Conservation (phyloP, 2,113 vertebrate species). For the Cebidichthys violaceus region DNA sequence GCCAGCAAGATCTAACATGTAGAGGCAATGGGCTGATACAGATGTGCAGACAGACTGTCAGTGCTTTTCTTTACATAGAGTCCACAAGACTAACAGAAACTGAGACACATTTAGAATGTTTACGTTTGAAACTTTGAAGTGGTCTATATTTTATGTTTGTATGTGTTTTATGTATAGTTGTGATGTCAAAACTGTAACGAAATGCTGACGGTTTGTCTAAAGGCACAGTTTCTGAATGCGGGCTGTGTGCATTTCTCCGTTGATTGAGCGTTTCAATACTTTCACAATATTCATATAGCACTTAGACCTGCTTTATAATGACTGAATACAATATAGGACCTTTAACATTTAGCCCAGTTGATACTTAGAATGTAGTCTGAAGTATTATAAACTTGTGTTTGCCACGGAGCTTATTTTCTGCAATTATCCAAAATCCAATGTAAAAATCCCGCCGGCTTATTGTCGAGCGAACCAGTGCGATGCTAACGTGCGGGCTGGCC, state of each 20-base stretch:
- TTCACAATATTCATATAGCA: no score
- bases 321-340: not conserved
- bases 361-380: not conserved
- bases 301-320: no score
- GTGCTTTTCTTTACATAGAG: not conserved
- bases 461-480: not conserved
- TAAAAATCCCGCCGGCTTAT: not conserved
- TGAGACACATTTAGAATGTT: no score
- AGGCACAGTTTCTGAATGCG: no score
- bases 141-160: no score
- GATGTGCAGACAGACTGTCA: not conserved
- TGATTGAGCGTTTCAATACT: no score
- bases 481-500: not conserved
- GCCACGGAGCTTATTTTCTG: not conserved
- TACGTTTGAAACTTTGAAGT: no score
- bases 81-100: not conserved
- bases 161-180: no score
- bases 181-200: no score
- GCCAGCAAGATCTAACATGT: slow-evolving; percentile 34
- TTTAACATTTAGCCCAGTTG: not conserved
- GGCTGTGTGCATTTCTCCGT: no score
- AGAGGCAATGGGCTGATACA: not conserved
- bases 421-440: not conserved
- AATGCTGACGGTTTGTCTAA: no score
- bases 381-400: not conserved